Percentiles rank a stretch among this genome's conserved stretches.
Conservation (phyloP, 2,113 vertebrate species). For the Empidonax traillii region DNA sequence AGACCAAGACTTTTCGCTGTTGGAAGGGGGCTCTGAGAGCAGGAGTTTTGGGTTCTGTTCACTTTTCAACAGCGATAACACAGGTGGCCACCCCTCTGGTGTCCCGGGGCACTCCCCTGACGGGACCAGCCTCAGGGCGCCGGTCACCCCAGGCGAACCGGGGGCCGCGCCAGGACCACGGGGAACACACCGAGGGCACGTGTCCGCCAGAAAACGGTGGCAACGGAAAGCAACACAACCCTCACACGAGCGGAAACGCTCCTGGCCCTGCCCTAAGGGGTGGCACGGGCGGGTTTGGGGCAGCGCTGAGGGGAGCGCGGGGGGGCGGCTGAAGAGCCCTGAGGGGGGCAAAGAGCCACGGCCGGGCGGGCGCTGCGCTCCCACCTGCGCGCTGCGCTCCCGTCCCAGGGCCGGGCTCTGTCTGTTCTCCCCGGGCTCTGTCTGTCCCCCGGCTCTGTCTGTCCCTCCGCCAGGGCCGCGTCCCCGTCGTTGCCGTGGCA, state of each 20-base stretch:
- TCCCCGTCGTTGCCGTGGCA: too few species aligned
- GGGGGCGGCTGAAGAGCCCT: neutral
- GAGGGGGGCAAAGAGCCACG: neutral
- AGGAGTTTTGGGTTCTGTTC: rapidly evolving
- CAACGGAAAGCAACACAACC: rapidly evolving
- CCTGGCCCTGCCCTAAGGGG: rapidly evolving
- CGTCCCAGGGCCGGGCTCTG: too few species aligned
- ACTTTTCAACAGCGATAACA: rapidly evolving
- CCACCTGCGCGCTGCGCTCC: neutral
- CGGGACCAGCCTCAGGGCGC: rapidly evolving
- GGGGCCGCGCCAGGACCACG: rapidly evolving
- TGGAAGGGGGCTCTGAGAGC: rapidly evolving
- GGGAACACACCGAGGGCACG: rapidly evolving
- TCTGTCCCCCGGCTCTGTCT: too few species aligned
- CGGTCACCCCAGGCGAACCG: rapidly evolving
- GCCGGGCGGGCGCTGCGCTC: neutral
- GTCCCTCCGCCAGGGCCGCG: too few species aligned
- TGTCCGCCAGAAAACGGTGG: rapidly evolving
- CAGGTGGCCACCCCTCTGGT: rapidly evolving
- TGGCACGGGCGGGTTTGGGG: rapidly evolving
- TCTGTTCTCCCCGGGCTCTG: too few species aligned
- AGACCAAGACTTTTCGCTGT: rapidly evolving
- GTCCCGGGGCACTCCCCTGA: rapidly evolving
- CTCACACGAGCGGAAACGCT: rapidly evolving
- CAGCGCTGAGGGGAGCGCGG: rapidly evolving